A percentile compares a stretch with the other conserved stretches of the same genome.
These are phyloP conservation scores for Drosophila cyrtoloma DNA, from an alignment of 2,888 invertebrate genomes.

Conservation along the genomic window DNA sequence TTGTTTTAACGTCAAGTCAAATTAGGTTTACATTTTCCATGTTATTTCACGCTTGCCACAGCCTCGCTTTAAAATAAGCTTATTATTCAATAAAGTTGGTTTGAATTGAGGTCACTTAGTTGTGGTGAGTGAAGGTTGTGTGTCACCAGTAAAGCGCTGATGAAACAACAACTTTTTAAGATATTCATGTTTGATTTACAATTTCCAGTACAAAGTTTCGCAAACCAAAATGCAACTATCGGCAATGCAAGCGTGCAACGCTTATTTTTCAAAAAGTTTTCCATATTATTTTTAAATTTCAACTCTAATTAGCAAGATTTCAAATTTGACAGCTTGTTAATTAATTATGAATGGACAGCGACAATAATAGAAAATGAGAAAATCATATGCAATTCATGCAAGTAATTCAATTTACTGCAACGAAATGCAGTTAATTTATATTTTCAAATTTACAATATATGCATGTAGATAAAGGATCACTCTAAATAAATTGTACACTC, in stretches of 20 bases:
- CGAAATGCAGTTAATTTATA: slow-evolving; percentile 9
- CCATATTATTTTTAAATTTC: neutral
- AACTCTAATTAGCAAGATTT: neutral
- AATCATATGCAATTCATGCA: neutral
- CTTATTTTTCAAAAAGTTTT: neutral
- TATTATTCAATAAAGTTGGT: slow-evolving; percentile 15
- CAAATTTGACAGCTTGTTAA: neutral
- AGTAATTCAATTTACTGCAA: slow-evolving; percentile 12
- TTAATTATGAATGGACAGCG: neutral
- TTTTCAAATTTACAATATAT: slow-evolving; percentile 5
- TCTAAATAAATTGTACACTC: slow-evolving; percentile 77
- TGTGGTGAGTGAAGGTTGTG: neutral
- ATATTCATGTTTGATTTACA: neutral
- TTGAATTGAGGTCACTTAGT: neutral
- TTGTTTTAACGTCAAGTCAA: slow-evolving; percentile 53
- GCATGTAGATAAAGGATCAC: slow-evolving; percentile 58
- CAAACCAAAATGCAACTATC: neutral
- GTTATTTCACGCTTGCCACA: slow-evolving; percentile 13
- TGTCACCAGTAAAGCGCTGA: neutral
- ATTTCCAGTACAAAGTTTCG: neutral
- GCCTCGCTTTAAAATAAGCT: slow-evolving; percentile 15
- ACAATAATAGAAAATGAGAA: neutral
- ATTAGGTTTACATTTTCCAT: slow-evolving; percentile 53
- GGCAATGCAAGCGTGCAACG: no score
- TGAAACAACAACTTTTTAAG: neutral